Percentiles rank a stretch among this genome's conserved stretches.
These are phyloP conservation scores for Chrysogorgia sp. DNA, from an alignment of 92 coral and sea anemone genomes.

Conservation along the genomic window DNA sequence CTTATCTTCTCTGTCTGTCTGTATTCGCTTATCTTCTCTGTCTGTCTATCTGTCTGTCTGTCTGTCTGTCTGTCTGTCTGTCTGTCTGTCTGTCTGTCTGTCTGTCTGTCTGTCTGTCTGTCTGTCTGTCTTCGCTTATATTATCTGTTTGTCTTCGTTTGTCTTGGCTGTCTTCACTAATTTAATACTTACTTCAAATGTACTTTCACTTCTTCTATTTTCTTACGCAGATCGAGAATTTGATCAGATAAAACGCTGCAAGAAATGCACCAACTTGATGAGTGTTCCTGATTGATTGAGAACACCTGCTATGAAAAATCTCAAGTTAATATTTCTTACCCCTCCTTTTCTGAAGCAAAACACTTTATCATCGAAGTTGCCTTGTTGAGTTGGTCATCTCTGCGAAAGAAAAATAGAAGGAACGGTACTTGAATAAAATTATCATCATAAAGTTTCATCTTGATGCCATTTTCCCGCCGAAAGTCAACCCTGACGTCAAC, in stretches of 20 bases:
- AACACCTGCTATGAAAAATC: not conserved
- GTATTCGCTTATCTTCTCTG: too few relatives aligned
- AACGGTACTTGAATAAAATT: too few relatives aligned
- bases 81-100: slow-evolving; percentile 3
- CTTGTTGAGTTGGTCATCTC: slow-evolving; percentile 83
- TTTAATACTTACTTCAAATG: slow-evolving; percentile 73
- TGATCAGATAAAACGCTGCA: slow-evolving; percentile 87
- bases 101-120: not conserved
- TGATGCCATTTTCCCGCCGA: too few relatives aligned
- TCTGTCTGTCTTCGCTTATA: not conserved
- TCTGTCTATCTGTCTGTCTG: too few relatives aligned
- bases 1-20: too few relatives aligned
- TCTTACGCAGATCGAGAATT: slow-evolving; percentile 77
- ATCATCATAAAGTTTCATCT: too few relatives aligned
- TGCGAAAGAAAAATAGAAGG: slow-evolving; percentile 13
- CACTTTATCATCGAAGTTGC: slow-evolving; percentile 86
- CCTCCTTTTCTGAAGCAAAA: slow-evolving; percentile 76
- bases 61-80: not conserved
- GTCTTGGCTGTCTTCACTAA: not conserved
- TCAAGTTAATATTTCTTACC: slow-evolving; percentile 79
- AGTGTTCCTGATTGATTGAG: not conserved
- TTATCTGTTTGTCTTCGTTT: not conserved
- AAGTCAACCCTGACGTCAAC: too few relatives aligned
- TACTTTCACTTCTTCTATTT: slow-evolving; percentile 75
- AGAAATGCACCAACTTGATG: not conserved